Evolutionary conservation across 2,888 invertebrate genomes (phyloP), one percentile per base, ranked within the genome.

Genomic region (Lasioglossum pauxillum): DNA sequence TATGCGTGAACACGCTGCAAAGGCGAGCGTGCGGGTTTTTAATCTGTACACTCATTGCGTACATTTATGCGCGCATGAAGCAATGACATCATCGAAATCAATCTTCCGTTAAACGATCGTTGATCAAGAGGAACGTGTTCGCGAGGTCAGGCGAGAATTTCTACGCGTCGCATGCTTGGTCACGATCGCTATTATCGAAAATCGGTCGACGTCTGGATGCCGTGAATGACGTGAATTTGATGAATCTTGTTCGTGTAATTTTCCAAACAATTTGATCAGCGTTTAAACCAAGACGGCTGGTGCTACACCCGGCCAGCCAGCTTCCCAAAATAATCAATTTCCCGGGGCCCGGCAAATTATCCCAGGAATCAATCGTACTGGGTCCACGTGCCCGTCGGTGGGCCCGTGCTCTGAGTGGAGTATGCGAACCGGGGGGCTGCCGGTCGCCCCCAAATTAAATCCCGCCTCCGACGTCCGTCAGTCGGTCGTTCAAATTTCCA

Each of bases 41-140:
- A 85, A 84, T 85, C 72, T 79, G 83, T 75, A 67, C 75, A 31
- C 83, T 79, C 73, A 83, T 85, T 85, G 84, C 83, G 79, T 41
- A 73, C 49, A 49, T 49, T 60, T 78, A 75, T 75, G 85, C 75
- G 27, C 74, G 31, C 60, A 64, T 75, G n/a, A 19, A 75, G 16
- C 44, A 67, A 46, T 83, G 83, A 79, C 72, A 81, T 79, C 79
- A 79, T 79, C 49, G 49, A 71, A 71, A 84, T 83, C 49, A 72
- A 64, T 72, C 75, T 75, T 78, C 78, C 82, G 75, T 71, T 75
- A 75, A 78, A 64, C 64, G 82, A 38, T 41, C 75, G 49, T 44
- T n/a, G 76, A 76, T 76, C 41, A 19, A 78, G 35, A 49, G 46
- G 27, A 78, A 69, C 49, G 49, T 27, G 49, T 19, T 38, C 64